These are phyloP conservation scores for Oxyruncus cristatus DNA, from an alignment of 2,113 vertebrate genomes.

Conservation along the genomic window DNA sequence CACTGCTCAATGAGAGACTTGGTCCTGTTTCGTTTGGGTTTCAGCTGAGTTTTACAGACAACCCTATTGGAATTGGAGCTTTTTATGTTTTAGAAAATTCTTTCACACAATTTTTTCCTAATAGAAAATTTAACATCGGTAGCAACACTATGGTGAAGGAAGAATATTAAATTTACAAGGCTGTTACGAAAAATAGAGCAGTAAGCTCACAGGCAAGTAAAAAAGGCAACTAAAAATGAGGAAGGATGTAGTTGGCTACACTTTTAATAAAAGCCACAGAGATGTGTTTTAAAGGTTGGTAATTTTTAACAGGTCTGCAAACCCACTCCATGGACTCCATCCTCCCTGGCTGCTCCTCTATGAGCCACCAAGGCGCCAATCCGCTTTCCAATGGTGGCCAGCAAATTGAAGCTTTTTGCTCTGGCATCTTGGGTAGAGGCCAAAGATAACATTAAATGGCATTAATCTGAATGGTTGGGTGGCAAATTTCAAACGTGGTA, in stretches of 20 bases:
- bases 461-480: neutral
- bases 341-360: neutral
- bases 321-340: neutral
- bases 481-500: neutral
- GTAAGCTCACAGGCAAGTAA: neutral
- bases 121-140: neutral
- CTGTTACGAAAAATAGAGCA: neutral
- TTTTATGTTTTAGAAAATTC: neutral
- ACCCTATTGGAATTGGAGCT: neutral
- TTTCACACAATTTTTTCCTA: neutral
- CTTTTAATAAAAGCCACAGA: neutral
- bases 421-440: neutral
- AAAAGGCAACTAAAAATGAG: neutral
- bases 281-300: neutral
- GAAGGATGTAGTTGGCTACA: neutral
- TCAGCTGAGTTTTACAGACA: neutral
- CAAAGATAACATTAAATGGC: neutral
- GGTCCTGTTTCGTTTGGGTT: neutral
- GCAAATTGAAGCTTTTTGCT: neutral
- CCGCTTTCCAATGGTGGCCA: rapidly evolving
- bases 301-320: neutral
- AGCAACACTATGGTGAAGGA: neutral
- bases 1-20: neutral
- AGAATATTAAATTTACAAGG: neutral
- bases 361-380: neutral